Percentiles rank a stretch among this genome's conserved stretches.
Evolutionary conservation across 2,113 vertebrate genomes (phyloP).

Genomic region (Rhinolophus ferrumequinum): DNA sequence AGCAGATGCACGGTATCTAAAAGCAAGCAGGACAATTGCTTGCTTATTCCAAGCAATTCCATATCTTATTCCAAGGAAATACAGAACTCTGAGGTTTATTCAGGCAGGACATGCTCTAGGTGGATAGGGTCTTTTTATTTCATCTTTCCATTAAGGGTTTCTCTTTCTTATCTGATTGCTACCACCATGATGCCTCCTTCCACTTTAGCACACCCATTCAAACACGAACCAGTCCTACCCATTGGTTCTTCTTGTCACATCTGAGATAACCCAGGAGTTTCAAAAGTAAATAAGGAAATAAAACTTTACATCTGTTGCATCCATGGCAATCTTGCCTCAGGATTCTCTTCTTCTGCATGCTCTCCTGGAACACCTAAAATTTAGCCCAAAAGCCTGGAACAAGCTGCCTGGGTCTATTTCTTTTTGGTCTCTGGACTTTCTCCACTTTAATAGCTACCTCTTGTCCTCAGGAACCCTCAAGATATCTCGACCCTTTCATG

Average conservation of each 20-base stretch:
- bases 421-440: not conserved
- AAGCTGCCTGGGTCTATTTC: not conserved
- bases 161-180: not conserved
- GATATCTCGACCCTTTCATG: not conserved
- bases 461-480: not conserved
- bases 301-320: not conserved
- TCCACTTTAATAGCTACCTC: not conserved
- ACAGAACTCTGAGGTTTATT: not conserved
- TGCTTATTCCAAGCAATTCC: no score
- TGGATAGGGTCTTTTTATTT: not conserved
- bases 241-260: not conserved
- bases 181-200: not conserved
- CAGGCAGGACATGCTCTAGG: not conserved
- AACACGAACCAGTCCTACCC: not conserved
- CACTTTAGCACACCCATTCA: not conserved
- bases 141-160: no score
- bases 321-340: not conserved
- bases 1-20: not conserved
- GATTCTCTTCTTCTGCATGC: not conserved
- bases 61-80: not conserved
- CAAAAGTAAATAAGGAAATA: not conserved
- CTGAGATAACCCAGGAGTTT: not conserved
- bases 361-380: not conserved
- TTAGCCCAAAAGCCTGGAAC: not conserved
- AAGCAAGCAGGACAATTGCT: not conserved